Percentiles rank a stretch among this genome's conserved stretches.
Conservation (phyloP, 2,797 vertebrate species). For the Notoglanidium macrostoma region DNA sequence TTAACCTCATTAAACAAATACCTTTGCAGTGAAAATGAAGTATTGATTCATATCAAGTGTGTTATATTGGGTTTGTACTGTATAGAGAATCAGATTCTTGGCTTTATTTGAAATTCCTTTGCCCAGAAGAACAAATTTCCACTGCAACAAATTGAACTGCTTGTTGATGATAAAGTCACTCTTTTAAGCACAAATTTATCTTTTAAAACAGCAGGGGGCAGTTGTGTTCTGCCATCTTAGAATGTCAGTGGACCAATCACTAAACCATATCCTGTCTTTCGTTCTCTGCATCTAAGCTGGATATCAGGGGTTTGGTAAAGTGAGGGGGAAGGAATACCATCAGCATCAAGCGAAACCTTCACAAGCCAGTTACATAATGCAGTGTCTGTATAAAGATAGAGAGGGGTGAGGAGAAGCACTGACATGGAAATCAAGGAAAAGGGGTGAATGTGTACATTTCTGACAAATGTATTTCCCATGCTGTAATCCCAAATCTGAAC, state of each 20-base stretch:
- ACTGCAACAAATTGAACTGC: background rate
- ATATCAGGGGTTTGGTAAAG: constrained; percentile 34
- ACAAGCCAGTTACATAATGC: constrained; percentile 51
- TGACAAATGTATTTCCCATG: constrained; percentile 8
- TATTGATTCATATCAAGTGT: constrained; percentile 27
- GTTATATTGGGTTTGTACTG: background rate
- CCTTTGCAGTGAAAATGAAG: constrained; percentile 8
- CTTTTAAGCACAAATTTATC: background rate
- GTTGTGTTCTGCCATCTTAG: constrained; percentile 41
- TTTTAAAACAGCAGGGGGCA: constrained; percentile 54
- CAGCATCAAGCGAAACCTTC: constrained; percentile 51
- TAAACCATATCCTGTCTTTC: constrained; percentile 27
- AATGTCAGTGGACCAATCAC: background rate
- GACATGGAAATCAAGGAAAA: constrained; percentile 21
- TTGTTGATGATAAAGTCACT: background rate
- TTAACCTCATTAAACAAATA: constrained; percentile 40
- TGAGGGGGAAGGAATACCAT: constrained; percentile 43
- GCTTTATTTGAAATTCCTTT: background rate
- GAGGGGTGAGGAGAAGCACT: constrained; percentile 25
- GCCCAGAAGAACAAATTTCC: background rate
- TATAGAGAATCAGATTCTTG: background rate
- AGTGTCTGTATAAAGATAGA: constrained; percentile 46
- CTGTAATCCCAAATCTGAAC: background rate
- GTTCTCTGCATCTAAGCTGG: constrained; percentile 1
- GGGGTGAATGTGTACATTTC: constrained; percentile 6